Percentiles rank a stretch among this genome's conserved stretches.
phyloP scores from a whole-genome alignment of 2,888 invertebrate genomes.

The Andrena hattorfiana region DNA sequence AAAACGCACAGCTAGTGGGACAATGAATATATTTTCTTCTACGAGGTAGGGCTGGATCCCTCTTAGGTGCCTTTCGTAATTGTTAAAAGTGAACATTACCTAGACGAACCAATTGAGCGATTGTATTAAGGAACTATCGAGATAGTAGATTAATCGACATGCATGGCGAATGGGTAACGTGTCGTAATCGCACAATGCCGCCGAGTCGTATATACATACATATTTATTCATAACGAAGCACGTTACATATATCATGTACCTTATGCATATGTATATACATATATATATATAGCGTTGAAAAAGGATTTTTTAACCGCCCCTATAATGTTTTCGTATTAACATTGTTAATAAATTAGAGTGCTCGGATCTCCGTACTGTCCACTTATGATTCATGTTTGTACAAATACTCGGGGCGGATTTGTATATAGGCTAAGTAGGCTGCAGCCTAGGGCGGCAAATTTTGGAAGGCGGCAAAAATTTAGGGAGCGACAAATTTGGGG shows the following conservation, averaged over 20 bases:
- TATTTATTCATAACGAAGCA: conserved; percentile 59
- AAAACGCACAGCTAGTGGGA: conserved; percentile 90
- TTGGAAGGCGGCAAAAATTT: too few species aligned
- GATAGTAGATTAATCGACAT: conserved; percentile 54
- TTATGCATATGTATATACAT: conserved; percentile 15
- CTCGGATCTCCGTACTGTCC: not conserved
- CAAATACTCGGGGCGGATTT: not conserved
- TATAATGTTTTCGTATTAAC: conserved; percentile 17
- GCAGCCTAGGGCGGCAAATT: too few species aligned
- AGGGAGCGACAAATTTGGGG: too few species aligned
- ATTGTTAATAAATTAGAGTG: conserved; percentile 17
- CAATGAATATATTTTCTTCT: conserved; percentile 91
- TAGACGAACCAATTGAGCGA: conserved; percentile 67
- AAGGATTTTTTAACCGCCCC: conserved; percentile 29
- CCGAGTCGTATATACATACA: conserved; percentile 53
- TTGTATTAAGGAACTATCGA: conserved; percentile 57
- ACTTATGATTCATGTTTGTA: not conserved
- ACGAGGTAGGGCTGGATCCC: conserved; percentile 88
- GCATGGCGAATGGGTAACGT: conserved; percentile 42
- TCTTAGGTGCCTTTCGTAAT: conserved; percentile 77
- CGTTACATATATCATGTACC: conserved; percentile 48
- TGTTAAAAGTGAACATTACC: conserved; percentile 62
- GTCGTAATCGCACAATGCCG: conserved; percentile 54
- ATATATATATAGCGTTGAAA: conserved; percentile 28
- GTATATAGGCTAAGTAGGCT: too few species aligned